A percentile compares a stretch with the other conserved stretches of the same genome.
phyloP scores from a whole-genome alignment of 1,140 invertebrate species.

The Ceratitis capitata region DNA sequence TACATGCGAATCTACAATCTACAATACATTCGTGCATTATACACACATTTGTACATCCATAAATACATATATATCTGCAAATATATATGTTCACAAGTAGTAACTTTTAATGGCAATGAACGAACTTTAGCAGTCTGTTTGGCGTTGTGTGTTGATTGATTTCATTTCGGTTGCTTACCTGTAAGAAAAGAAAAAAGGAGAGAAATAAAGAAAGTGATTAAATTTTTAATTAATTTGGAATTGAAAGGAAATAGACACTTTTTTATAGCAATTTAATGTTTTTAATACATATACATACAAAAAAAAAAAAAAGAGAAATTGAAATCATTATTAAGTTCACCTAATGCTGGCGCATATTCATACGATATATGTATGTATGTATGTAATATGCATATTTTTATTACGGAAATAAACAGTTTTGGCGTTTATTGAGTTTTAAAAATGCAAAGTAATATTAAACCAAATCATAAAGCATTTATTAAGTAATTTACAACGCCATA shows the following conservation, averaged over 20 bases:
- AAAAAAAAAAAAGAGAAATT: not conserved
- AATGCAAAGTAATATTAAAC: not conserved
- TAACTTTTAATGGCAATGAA: not conserved
- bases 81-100: not conserved
- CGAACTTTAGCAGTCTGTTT: conserved; percentile 10
- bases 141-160: not conserved
- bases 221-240: conserved; percentile 6
- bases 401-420: not conserved
- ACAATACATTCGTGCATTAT: too few relatives aligned
- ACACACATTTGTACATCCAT: not conserved
- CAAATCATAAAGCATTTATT: too few relatives aligned
- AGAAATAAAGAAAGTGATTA: conserved; percentile 10
- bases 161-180: conserved; percentile 3
- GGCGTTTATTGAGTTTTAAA: not conserved
- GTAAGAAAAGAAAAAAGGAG: not conserved
- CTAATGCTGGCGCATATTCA: too few relatives aligned
- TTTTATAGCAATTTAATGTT: conserved; percentile 3
- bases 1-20: not conserved
- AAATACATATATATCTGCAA: not conserved
- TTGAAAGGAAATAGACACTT: conserved; percentile 14
- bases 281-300: too few relatives aligned
- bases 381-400: too few relatives aligned
- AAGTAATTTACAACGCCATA: too few relatives aligned
- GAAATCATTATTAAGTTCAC: not conserved
- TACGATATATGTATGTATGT: not conserved